Percentiles rank a stretch among this genome's conserved stretches.
Conservation (phyloP, 2,888 invertebrate genomes). For the Conus canariensis region DNA sequence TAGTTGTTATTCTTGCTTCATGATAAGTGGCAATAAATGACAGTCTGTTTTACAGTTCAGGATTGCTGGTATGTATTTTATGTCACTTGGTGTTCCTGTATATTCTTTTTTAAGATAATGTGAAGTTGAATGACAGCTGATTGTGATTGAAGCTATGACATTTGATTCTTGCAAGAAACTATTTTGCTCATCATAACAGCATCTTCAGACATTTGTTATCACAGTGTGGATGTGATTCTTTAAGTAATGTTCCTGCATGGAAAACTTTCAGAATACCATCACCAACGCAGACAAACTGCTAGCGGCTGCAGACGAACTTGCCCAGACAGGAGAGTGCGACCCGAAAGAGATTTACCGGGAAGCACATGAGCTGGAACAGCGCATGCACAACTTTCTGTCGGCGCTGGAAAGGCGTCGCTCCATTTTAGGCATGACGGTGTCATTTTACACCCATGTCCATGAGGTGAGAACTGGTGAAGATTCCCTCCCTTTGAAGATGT, state of each 20-base stretch:
- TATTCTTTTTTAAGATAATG: too few relatives aligned
- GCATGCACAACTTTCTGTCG: constrained; percentile 95
- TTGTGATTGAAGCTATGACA: too few relatives aligned
- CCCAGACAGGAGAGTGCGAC: constrained; percentile 93
- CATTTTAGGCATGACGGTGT: constrained; percentile 93
- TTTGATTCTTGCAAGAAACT: too few relatives aligned
- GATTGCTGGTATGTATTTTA: too few relatives aligned
- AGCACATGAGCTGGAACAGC: constrained; percentile 94
- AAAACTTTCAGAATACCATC: constrained; percentile 88
- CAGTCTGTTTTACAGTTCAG: too few relatives aligned
- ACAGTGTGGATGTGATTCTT: too few relatives aligned
- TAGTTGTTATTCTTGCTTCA: too few relatives aligned
- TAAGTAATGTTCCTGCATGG: not conserved
- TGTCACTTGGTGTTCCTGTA: too few relatives aligned
- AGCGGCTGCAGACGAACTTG: constrained; percentile 96
- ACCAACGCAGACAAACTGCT: constrained; percentile 98
- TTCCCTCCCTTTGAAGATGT: not conserved
- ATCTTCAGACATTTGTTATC: too few relatives aligned
- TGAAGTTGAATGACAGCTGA: too few relatives aligned
- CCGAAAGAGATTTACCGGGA: constrained; percentile 97
- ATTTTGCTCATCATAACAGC: too few relatives aligned
- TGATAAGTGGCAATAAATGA: too few relatives aligned
- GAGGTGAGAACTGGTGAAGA: constrained; percentile 81
- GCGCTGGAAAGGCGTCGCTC: constrained; percentile 93
- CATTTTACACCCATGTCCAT: constrained; percentile 97